phyloP scores from a whole-genome alignment of 2,797 vertebrate genomes.

The Sebastes baramenuke region DNA sequence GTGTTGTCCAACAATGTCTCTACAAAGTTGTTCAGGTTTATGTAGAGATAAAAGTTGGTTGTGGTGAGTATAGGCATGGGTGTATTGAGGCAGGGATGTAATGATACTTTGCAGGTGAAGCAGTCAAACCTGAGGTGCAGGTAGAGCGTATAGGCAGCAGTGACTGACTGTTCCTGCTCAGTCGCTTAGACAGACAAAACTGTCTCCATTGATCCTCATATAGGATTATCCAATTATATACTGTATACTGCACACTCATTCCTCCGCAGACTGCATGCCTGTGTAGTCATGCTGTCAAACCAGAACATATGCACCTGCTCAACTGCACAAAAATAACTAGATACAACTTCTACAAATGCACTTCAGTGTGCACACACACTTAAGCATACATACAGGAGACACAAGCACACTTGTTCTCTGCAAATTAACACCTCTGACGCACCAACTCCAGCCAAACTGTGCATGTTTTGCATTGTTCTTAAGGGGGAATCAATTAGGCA shows the following conservation, averaged over 20 bases:
- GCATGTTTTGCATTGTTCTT: background rate
- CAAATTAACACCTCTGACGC: background rate
- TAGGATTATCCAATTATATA: slow-evolving; percentile 71
- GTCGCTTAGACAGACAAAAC: slow-evolving; percentile 55
- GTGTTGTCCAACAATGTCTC: background rate
- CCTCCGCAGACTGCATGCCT: background rate
- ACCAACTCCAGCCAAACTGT: background rate
- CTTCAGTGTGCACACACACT: background rate
- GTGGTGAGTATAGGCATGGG: background rate
- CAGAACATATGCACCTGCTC: background rate
- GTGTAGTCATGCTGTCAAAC: background rate
- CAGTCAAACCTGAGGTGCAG: background rate
- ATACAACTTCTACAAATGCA: background rate
- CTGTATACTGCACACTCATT: slow-evolving; percentile 63
- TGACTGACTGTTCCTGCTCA: slow-evolving; percentile 27
- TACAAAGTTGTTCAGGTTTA: background rate
- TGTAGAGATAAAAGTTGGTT: background rate
- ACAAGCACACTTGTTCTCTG: background rate
- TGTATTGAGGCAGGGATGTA: background rate
- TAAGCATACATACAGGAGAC: background rate
- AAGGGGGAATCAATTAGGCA: background rate
- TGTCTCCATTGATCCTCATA: slow-evolving; percentile 65
- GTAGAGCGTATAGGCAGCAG: background rate
- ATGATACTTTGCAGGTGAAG: background rate
- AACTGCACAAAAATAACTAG: background rate